Evolutionary conservation across 2,797 vertebrate genomes (phyloP), one percentile per base, ranked within the genome.

Genomic region (Podargus strigoides): DNA sequence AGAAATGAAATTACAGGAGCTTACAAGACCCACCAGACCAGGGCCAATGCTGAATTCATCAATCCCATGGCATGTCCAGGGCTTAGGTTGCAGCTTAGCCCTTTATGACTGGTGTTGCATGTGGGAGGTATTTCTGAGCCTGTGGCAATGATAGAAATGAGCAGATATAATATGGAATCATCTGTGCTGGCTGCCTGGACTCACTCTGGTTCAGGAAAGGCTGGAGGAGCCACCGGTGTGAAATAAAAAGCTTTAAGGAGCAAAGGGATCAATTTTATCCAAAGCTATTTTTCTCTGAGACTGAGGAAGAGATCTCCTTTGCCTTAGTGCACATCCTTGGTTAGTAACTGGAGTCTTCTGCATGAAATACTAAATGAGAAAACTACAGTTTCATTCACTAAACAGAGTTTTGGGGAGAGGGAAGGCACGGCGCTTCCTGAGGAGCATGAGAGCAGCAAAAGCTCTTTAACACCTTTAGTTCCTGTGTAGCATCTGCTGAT

Each of bases 1-100:
- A 50, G 74, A 97, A 96, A 96, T 94, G 95, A 81, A 95, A 96
- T 95, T 95, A 90, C 5, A 12, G 95, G 95, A 70, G 84, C 36
- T 86, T 62, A 89, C 64, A 55, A 89, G 88, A 55, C 89, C 87
- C 94, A 93, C 85, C 83, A 73, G 97, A 95, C 96, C 96, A 82
- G 62, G 87, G 86, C 91, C n/a, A 44, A 12, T 32, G 69, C 53
- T 89, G 89, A 91, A 95, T 97, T 96, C 87, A 94, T 97, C 97
- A 88, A 55, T 95, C 97, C 97, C 49, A 20, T 49, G 76, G 70
- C 74, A 26, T 44, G 42, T 32, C 67, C 27, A 1, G 18, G 21
- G 59, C 18, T 27, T 8, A 18, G 28, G 11, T 49, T 67, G 27
- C 12, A 39, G 53, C 69, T 73, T 9, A 64, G 93, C 59, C 44